Evolutionary conservation across 2,113 vertebrate species (phyloP), one percentile per base, ranked within the genome.

Genomic region (Columba livia): DNA sequence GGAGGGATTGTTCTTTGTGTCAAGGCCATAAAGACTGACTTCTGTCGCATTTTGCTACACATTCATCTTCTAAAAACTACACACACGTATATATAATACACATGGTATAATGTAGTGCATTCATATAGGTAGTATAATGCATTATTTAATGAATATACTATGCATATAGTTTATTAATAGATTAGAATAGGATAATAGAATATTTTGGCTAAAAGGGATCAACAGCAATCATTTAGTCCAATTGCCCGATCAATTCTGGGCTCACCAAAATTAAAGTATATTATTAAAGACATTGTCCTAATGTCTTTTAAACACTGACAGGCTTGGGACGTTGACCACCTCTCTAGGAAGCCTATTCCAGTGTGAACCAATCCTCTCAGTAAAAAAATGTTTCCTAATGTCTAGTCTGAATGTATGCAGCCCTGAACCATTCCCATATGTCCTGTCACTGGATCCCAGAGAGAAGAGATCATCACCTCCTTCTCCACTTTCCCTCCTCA

Each of bases 341-440:
- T 53, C 36, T 21, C 48, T 53, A 44, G 18, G 53, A 82, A 72
- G 6, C 7, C 26, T 82, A 1, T 38, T 71, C 8, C 24, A 62
- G 23, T 61, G 26, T 61, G 80, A 61, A 56, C 48, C 8, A 0
- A 2, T 11, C 8, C 5, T 48, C 16, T 56, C 2, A 1, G 15
- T n/a, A 66, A 56, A 66, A 1, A 78, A 86, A 29, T 36, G 11
- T 3, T 77, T 77, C 15, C 17, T 60, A 50, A 44, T 62, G 1
- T 32, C n/a, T 1, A 1, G 5, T 40, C 21, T 40, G 13, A 83
- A 8, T 5, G 10, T n/a, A 10, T 28, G 20, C 10, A 48, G 12
- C 15, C 48, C 28, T 26, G 29, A 54, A 31, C 8, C 5, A 34
- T 53, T 60, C 20, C 28, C 10, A 34, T 2, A 0, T 7, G 5